Conservation (phyloP, 2,797 vertebrate genomes). For the Orientallactaga sibirica region DNA sequence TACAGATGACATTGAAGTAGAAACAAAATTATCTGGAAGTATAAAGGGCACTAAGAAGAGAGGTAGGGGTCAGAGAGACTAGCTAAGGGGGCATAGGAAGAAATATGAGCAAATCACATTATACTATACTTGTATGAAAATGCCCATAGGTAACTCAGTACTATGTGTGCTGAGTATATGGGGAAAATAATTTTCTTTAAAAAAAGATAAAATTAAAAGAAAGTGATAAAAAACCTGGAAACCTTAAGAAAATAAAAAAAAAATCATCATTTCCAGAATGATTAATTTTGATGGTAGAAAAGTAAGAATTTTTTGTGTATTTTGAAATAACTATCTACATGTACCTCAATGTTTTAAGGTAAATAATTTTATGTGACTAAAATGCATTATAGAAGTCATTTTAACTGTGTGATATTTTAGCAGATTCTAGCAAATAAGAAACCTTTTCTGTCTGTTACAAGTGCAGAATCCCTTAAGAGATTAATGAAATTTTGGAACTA, state of each 20-base stretch:
- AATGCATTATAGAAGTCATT: not conserved
- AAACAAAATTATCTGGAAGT: not conserved
- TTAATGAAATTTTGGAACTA: constrained; percentile 55
- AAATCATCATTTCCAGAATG: not conserved
- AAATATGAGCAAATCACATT: not conserved
- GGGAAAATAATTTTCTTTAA: not conserved
- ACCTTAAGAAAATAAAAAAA: not conserved
- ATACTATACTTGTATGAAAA: not conserved
- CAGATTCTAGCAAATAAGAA: not conserved
- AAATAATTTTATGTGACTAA: not conserved
- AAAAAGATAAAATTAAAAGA: not conserved
- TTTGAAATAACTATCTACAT: not conserved
- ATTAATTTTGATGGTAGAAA: not conserved
- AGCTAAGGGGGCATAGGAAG: too few relatives aligned
- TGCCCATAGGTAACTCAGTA: too few relatives aligned
- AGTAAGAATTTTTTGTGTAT: not conserved
- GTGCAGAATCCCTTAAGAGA: not conserved
- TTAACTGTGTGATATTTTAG: constrained; percentile 31
- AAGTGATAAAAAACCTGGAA: constrained; percentile 10
- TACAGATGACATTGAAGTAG: not conserved
- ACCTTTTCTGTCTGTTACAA: not conserved
- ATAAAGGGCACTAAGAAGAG: not conserved
- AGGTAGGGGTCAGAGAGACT: not conserved
- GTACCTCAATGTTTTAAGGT: not conserved
- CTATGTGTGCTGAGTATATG: not conserved